Conservation (phyloP, 2,113 vertebrate species). For the Larimichthys polyactis region DNA sequence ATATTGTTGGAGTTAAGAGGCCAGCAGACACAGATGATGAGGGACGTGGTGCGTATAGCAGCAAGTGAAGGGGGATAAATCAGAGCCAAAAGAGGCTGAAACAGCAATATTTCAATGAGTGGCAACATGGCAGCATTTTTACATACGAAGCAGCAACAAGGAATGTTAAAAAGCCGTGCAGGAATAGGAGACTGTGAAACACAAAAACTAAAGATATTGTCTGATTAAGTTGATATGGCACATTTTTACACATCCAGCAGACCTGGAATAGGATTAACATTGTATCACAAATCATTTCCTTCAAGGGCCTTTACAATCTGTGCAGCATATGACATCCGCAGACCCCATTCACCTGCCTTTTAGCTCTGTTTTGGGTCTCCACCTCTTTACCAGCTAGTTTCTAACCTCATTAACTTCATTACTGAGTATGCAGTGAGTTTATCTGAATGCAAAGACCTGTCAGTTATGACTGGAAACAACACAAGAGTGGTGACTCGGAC, state of each 20-base stretch:
- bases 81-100: slow-evolving; percentile 19
- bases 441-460: neutral
- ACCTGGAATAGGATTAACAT: neutral
- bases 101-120: slow-evolving; percentile 11
- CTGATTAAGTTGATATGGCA: too few species aligned
- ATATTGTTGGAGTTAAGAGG: slow-evolving; percentile 59
- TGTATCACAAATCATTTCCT: neutral
- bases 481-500: neutral
- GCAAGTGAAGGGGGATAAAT: slow-evolving; percentile 33
- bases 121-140: slow-evolving; percentile 3
- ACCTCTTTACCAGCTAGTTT: neutral
- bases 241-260: neutral
- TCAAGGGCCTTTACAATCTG: neutral
- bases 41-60: slow-evolving; percentile 43
- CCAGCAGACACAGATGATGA: slow-evolving; percentile 51
- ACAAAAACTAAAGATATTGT: neutral
- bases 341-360: neutral
- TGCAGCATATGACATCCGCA: neutral
- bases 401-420: neutral
- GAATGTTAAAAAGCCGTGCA: too few species aligned
- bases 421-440: neutral
- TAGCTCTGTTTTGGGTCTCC: neutral
- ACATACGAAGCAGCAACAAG: neutral
- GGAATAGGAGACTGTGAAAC: neutral
- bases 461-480: neutral